Conservation (phyloP, 2,113 vertebrate species). For the Hydropotes inermis region DNA sequence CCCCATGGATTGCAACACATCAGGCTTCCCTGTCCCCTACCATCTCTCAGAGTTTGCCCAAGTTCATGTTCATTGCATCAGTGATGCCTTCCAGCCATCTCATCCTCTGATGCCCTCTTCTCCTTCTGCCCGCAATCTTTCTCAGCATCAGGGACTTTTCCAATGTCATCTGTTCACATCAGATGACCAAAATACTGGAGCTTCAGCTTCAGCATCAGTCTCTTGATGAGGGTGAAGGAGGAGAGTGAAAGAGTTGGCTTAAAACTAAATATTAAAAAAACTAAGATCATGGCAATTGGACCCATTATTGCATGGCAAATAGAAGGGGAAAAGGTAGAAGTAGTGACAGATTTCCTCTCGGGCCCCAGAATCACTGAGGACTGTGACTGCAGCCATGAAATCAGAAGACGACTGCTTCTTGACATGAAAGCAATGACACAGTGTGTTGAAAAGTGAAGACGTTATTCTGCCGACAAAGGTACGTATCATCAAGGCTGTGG, state of each 20-base stretch:
- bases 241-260: not conserved
- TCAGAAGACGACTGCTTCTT: not conserved
- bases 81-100: not conserved
- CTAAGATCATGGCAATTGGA: not conserved
- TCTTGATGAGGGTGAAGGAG: not conserved
- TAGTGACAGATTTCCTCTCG: not conserved
- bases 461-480: fast-evolving
- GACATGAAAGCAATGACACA: not conserved
- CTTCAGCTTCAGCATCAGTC: not conserved
- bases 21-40: not conserved
- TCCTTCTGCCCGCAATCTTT: not conserved
- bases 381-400: not conserved
- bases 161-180: not conserved
- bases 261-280: not conserved
- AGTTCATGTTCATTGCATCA: not conserved
- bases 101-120: not conserved
- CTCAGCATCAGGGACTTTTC: not conserved
- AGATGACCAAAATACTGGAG: not conserved
- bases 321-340: not conserved
- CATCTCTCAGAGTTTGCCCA: not conserved
- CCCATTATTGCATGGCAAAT: not conserved
- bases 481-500: not conserved
- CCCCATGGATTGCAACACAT: not conserved
- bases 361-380: not conserved
- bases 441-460: not conserved